These are phyloP conservation scores for Sicus ferrugineus DNA, from an alignment of 2,888 invertebrate species.

Conservation along the genomic window DNA sequence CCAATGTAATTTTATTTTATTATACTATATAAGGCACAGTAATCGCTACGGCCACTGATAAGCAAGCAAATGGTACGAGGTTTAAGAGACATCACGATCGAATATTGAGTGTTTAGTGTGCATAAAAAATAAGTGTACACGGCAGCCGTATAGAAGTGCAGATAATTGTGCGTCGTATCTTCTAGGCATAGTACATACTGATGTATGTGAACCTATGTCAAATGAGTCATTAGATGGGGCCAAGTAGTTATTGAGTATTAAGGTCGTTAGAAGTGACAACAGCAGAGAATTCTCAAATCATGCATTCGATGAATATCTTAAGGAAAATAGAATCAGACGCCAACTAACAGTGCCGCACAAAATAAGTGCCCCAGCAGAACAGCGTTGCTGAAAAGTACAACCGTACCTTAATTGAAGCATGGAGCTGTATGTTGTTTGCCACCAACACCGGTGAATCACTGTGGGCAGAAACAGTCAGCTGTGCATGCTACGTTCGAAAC, in stretches of 20 bases:
- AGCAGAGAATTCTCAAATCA: not conserved
- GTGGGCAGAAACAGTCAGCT: not conserved
- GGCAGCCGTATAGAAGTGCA: constrained; percentile 16
- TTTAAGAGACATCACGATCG: not conserved
- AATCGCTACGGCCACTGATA: constrained; percentile 22
- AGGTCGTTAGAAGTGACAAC: constrained; percentile 7
- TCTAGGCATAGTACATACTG: constrained; percentile 20
- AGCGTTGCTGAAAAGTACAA: not conserved
- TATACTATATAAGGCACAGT: constrained; percentile 16
- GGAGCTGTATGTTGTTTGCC: not conserved
- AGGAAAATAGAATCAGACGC: not conserved
- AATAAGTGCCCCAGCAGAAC: not conserved
- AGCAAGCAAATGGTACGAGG: constrained; percentile 29
- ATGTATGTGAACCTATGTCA: constrained; percentile 36
- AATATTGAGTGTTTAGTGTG: constrained; percentile 22
- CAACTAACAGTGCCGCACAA: not conserved
- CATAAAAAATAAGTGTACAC: constrained; percentile 23
- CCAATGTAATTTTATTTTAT: constrained; percentile 35
- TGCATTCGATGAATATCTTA: not conserved
- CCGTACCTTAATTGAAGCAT: not conserved
- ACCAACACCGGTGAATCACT: not conserved
- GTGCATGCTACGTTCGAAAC: not conserved
- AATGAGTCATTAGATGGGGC: constrained; percentile 19
- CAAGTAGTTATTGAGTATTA: constrained; percentile 10
- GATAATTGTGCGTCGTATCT: constrained; percentile 17